Evolutionary conservation across 2,113 vertebrate genomes (phyloP), one percentile per base, ranked within the genome.

Genomic region (Bombycilla garrulus): DNA sequence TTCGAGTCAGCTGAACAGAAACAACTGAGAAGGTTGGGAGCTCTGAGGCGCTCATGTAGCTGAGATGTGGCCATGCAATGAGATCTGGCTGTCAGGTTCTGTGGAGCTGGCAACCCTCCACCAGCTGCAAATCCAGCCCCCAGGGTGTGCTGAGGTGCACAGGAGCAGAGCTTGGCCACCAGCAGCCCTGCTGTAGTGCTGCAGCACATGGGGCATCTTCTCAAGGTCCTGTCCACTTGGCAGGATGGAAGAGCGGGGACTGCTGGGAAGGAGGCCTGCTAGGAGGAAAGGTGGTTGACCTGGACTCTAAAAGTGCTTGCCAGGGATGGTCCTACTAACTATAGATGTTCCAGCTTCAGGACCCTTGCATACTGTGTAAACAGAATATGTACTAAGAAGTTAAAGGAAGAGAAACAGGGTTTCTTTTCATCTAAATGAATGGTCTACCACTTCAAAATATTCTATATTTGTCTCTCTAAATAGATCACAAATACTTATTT

Each of bases 291-390:
- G 5, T 35, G 44, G 4, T 31, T 74, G 74, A 36, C 40, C 12
- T 42, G 35, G 31, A 4, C 26, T 54, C 78, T 73, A 11, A 66
- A 78, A 54, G 23, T 6, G 0, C 58, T 84, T 1, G 0, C 12
- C 60, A 53, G 40, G 58, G 15, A 29, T 73, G 47, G 57, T 33
- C 22, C 3, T 47, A 25, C 85, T 42, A 51, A 16, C 25, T 54
- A 6, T 0, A 53, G 26, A 28, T 90, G 17, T 33, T 38, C 33
- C 80, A 65, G 21, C 29, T 57, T 60, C 77, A 45, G 66, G 18
- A 21, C 9, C 23, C 1, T 26, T 40, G 57, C 44, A 36, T 25
- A 3, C 28, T 61, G 10, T 4, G 0, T 31, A 51, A 73, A 25
- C 28, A 65, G 19, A 72, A 57, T 23, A 24, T 23, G 35, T 62